Conservation (phyloP, 2,888 invertebrate species). For the Escarpia spicata region DNA sequence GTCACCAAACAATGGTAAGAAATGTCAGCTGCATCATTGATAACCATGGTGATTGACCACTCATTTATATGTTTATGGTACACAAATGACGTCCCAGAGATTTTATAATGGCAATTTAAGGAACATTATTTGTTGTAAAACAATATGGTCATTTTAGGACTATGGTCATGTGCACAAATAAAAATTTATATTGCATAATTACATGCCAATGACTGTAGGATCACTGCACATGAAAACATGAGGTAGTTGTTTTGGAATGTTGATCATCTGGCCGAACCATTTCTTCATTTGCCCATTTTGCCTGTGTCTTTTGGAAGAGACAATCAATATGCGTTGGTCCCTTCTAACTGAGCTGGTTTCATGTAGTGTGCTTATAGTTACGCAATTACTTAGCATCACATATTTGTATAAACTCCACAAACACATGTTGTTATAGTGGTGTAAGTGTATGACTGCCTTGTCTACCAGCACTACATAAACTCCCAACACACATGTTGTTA, state of each 20-base stretch:
- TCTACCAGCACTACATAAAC: too few relatives aligned
- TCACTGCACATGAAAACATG: neutral
- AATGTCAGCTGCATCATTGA: neutral
- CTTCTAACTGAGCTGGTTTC: too few relatives aligned
- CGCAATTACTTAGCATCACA: too few relatives aligned
- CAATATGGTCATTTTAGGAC: too few relatives aligned
- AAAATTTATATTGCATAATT: neutral
- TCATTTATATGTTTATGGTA: neutral
- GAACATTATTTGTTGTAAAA: too few relatives aligned
- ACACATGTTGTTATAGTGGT: too few relatives aligned
- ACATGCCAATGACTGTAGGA: neutral
- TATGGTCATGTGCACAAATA: neutral
- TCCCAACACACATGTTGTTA: too few relatives aligned
- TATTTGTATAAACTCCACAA: too few relatives aligned
- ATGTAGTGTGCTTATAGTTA: too few relatives aligned
- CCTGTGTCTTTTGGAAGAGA: too few relatives aligned
- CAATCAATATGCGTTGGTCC: too few relatives aligned
- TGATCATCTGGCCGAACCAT: neutral
- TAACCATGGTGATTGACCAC: neutral
- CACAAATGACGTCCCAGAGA: neutral
- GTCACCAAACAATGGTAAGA: conserved; percentile 90
- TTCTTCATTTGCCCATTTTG: neutral
- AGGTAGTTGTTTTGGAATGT: neutral
- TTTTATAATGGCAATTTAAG: neutral
- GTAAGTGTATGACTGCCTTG: too few relatives aligned